These are phyloP conservation scores for Podilymbus podiceps DNA, from an alignment of 2,113 vertebrate genomes.

Conservation along the genomic window DNA sequence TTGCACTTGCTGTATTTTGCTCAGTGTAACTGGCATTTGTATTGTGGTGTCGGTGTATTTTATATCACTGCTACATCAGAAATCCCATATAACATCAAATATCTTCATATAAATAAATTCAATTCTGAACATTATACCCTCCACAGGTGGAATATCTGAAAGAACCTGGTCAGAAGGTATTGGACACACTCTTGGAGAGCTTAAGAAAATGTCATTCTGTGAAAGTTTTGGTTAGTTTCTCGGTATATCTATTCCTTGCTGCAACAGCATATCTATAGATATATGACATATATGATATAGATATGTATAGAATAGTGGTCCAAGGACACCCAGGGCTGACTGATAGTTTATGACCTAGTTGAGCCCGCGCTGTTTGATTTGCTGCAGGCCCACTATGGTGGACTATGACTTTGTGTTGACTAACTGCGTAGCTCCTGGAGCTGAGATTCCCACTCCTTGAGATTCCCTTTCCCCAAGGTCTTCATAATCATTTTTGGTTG, in stretches of 20 bases:
- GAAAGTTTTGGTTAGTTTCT: not conserved
- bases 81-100: not conserved
- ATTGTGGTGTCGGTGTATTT: not conserved
- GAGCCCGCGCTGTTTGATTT: not conserved
- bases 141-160: not conserved
- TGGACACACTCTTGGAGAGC: not conserved
- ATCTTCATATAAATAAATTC: not conserved
- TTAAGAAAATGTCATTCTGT: not conserved
- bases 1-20: not conserved
- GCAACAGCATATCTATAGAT: too few species aligned
- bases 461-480: not conserved
- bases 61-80: not conserved
- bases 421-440: not conserved
- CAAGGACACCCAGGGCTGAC: not conserved
- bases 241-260: too few species aligned
- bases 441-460: not conserved
- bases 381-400: not conserved
- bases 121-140: not conserved
- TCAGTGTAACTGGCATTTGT: not conserved
- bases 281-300: too few species aligned
- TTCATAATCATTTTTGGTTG: not conserved
- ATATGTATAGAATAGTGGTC: too few species aligned
- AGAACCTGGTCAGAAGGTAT: not conserved
- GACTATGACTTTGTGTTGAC: not conserved
- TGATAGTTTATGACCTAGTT: not conserved